Conservation (phyloP, 2,113 vertebrate species). For the Cephalophus harveyi region DNA sequence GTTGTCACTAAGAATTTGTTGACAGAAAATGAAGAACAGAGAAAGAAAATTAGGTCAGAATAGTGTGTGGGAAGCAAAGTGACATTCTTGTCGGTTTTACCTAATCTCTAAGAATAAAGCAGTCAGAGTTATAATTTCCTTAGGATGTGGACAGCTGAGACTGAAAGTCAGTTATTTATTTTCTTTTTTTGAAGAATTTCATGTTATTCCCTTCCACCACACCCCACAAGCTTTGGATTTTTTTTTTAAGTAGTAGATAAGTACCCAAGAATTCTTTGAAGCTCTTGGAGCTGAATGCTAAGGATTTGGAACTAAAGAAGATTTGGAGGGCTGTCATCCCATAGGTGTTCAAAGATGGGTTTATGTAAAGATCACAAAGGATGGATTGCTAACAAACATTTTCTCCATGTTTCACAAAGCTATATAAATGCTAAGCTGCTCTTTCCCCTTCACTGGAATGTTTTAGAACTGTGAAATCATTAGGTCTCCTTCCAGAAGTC, state of each 20-base stretch:
- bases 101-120: conserved; percentile 27
- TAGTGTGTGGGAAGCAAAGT: neutral
- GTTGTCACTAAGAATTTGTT: conserved; percentile 48
- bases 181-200: neutral
- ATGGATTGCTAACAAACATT: neutral
- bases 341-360: neutral
- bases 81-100: conserved; percentile 48
- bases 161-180: neutral
- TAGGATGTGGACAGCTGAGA: neutral
- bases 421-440: neutral
- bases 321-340: neutral
- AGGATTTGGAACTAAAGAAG: neutral
- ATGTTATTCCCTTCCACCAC: neutral
- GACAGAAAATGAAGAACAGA: neutral
- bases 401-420: neutral
- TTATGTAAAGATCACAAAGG: neutral
- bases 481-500: neutral
- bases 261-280: neutral
- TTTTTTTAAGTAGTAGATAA: neutral
- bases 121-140: conserved; percentile 1
- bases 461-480: neutral
- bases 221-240: neutral
- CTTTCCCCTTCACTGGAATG: neutral
- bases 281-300: neutral
- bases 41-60: conserved; percentile 61